These are phyloP conservation scores for Epicampocera succincta DNA, from an alignment of 2,888 invertebrate genomes.

Conservation along the genomic window DNA sequence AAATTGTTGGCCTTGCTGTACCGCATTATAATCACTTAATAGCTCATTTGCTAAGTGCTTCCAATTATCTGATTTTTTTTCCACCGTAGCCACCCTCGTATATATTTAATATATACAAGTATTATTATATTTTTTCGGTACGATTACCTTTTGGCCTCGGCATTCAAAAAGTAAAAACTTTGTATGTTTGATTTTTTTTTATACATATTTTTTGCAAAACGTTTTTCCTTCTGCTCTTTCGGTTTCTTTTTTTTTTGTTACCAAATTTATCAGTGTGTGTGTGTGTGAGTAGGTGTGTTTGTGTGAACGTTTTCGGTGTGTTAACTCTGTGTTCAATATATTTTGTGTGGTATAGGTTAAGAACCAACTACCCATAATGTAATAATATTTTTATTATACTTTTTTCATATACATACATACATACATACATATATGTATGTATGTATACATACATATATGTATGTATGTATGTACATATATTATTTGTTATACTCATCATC, in stretches of 20 bases:
- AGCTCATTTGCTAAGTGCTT: too few species aligned
- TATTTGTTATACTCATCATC: slow-evolving; percentile 49
- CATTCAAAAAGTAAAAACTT: slow-evolving; percentile 71
- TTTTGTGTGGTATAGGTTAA: slow-evolving; percentile 72
- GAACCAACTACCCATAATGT: slow-evolving; percentile 66
- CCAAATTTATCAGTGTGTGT: background rate
- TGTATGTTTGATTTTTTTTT: slow-evolving; percentile 50
- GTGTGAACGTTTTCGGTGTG: slow-evolving; percentile 1
- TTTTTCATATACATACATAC: slow-evolving; percentile 4
- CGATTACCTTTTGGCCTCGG: slow-evolving; percentile 71
- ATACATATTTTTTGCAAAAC: slow-evolving; percentile 46
- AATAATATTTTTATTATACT: slow-evolving; percentile 35
- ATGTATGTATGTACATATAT: background rate
- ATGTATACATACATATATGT: too few species aligned
- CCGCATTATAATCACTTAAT: too few species aligned
- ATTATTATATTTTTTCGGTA: slow-evolving; percentile 58
- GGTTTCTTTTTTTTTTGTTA: background rate
- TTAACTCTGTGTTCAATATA: slow-evolving; percentile 65
- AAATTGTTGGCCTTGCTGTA: too few species aligned
- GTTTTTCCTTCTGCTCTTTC: slow-evolving; percentile 12
- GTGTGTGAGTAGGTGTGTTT: slow-evolving; percentile 38
- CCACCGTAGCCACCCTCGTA: background rate
- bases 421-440: too few species aligned
- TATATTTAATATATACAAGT: slow-evolving; percentile 7
- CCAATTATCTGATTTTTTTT: background rate